Base-by-base conservation (phyloP, 2,888 invertebrate species). In the Zhengitettix transpicula region DNA sequence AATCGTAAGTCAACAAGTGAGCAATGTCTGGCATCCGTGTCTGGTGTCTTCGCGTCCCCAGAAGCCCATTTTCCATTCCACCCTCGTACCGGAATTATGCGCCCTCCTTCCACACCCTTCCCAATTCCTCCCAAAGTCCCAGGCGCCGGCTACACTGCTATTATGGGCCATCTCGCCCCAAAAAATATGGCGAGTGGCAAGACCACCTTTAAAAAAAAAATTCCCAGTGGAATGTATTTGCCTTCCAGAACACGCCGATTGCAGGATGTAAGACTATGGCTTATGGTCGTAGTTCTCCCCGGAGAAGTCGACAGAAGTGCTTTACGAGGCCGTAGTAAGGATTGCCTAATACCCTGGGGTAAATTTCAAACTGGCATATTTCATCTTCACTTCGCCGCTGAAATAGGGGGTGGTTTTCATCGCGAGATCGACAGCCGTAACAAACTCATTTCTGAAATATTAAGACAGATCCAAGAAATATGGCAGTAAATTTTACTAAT, bases 241-340 rank as follows among this genome's bases (percentile, higher is more conserved):
- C 55, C 57, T 58, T 58, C 53, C 60, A 52, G 62, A 58, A 58
- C 62, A 60, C 62, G 62, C 55, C 60, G 60, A 60, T 62, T 62
- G 62, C 60, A 56, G 58, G 41, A 52, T 55, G 60, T 56, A 60
- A 58, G 62, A 59, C 60, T 62, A 62, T 59, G 60, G 61, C 62
- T 62, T 62, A 62, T 62, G 62, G 62, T 57, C 28, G 28, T 28
- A 28, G 28, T 28, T 28, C 28, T 28, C 28, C 28, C 28, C 28
- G 28, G 28, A 28, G 28, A 28, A n/a, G n/a, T n/a, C n/a, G n/a
- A n/a, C n/a, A n/a, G 60, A 57, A 60, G 47, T 58, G 60, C 54
- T 60, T 62, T 62, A 62, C 57, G 62, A 60, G 42, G 56, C 54
- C 56, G 47, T 58, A 52, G 58, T 47, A 58, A 58, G 54, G 61